Conservation (phyloP, 2,797 vertebrate species). For the Micromesistius poutassou region DNA sequence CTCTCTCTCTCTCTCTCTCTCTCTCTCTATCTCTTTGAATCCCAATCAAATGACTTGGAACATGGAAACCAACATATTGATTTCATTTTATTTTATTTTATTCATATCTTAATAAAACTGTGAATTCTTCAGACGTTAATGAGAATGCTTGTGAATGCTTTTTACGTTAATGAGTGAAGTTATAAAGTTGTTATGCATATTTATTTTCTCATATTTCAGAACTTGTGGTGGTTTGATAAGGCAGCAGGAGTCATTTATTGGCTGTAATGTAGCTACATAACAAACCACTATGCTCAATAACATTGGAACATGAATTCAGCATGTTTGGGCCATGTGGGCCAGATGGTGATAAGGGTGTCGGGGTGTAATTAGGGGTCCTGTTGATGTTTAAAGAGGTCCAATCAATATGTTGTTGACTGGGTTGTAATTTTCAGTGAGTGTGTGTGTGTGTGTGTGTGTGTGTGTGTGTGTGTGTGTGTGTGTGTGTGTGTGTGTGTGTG, state of each 20-base stretch:
- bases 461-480: slow-evolving; percentile 24
- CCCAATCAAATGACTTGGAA: neutral
- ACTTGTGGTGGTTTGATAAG: neutral
- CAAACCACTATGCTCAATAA: neutral
- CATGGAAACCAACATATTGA: neutral
- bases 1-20: too few relatives aligned
- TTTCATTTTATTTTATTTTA: neutral
- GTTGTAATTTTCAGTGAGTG: slow-evolving; percentile 53
- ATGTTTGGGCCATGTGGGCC: slow-evolving; percentile 38
- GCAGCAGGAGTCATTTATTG: neutral
- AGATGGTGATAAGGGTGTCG: slow-evolving; percentile 49
- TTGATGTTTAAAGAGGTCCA: slow-evolving; percentile 51
- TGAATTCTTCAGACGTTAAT: neutral
- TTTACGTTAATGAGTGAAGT: neutral
- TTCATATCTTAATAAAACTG: neutral
- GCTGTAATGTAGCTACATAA: neutral
- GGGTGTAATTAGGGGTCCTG: slow-evolving; percentile 60
- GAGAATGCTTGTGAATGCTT: too few relatives aligned
- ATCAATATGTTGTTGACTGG: slow-evolving; percentile 53
- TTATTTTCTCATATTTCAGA: neutral
- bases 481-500: slow-evolving; percentile 9
- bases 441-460: neutral
- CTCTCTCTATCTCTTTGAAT: neutral
- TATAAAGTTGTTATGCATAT: too few relatives aligned
- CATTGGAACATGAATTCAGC: slow-evolving; percentile 13